These are phyloP conservation scores for Antheraea yamamai DNA, from an alignment of 2,888 invertebrate genomes.

Conservation along the genomic window DNA sequence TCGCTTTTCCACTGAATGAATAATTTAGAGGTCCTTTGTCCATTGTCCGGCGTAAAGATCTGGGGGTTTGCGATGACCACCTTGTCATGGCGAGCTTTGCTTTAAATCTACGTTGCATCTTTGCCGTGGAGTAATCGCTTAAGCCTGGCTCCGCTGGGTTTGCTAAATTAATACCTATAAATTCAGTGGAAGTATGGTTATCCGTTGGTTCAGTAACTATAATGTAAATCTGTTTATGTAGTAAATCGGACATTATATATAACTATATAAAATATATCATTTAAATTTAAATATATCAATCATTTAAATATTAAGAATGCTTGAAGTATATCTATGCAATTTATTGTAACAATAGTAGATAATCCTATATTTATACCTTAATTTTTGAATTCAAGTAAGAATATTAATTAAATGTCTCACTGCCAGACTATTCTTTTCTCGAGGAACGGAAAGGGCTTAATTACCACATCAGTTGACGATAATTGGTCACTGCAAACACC, in stretches of 20 bases:
- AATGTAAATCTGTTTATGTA: not conserved
- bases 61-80: constrained; percentile 79
- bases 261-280: not conserved
- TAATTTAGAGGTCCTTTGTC: constrained; percentile 79
- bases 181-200: constrained; percentile 35
- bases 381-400: no score
- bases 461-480: not conserved
- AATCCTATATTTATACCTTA: no score
- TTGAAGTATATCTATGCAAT: not conserved
- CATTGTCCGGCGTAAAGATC: constrained; percentile 75
- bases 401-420: not conserved
- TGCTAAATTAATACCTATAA: constrained; percentile 74
- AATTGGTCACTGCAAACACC: not conserved
- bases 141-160: constrained; percentile 59
- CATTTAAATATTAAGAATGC: not conserved
- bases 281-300: no score
- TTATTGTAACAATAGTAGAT: not conserved
- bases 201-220: not conserved
- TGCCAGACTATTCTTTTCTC: not conserved
- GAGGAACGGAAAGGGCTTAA: not conserved
- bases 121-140: constrained; percentile 72
- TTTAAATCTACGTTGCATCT: constrained; percentile 80
- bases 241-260: not conserved
- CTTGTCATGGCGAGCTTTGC: constrained; percentile 78
- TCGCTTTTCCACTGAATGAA: constrained; percentile 70